Base-by-base conservation (phyloP, 2,888 invertebrate species). In the Ichneumon xanthorius region DNA sequence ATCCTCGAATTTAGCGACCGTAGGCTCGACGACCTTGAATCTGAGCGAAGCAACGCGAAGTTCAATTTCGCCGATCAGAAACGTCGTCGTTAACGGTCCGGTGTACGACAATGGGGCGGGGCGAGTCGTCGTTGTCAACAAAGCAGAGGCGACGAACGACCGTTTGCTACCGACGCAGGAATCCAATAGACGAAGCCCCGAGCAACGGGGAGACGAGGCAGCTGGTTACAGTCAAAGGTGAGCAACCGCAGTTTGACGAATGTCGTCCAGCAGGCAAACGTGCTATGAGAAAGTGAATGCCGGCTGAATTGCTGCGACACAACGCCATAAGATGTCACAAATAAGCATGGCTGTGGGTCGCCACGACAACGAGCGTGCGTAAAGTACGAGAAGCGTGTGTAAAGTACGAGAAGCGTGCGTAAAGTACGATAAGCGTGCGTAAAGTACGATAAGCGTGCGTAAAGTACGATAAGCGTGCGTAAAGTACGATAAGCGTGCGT, bases 31-130 rank as follows among this genome's bases (percentile, higher is more conserved):
- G 16, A 33, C 50, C 14, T 26, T 63, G 2, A 75, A 75, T 70
- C 50, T 37, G 19, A 67, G 48, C 22, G 80, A 84, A 2, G 14
- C 48, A 1, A 19, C 77, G 63, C 77, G 77, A 37, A 72, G 33
- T n/a, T 80, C 79, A 0, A 81, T 16, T 63, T 78, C 81, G 6
- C 78, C 84, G 48, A 45, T 78, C 0, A 77, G 61, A 19, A 83
- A 78, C 30, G 40, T 53, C 19, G 16, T 55, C 30, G 73, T 58
- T 1, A 75, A 79, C 26, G 40, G 40, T n/a, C 16, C 11, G n/a
- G 63, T 26, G 19, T 33, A 71, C n/a, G 76, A 80, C 14, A 75
- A 68, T 26, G 55, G 33, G 37, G 11, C 37, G 11, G 65, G 48
- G 5, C 63, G 50, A 37, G 14, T 33, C 5, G 63, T 26, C 11